Evolutionary conservation across 2,888 invertebrate species (phyloP), one percentile per base, ranked within the genome.

Genomic region (Gymnocheta viridis): DNA sequence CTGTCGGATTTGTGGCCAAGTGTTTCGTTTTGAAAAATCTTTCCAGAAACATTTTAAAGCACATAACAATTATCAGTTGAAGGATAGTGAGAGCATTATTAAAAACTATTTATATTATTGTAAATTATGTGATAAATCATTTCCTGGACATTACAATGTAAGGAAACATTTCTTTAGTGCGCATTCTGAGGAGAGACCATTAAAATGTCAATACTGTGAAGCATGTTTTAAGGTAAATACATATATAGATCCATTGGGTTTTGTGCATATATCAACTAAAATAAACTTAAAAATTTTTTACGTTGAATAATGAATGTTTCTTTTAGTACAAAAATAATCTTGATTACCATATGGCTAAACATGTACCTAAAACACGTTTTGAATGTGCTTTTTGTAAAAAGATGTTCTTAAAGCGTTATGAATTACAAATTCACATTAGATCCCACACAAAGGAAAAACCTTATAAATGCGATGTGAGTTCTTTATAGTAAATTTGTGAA

Each of bases 371-470:
- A 27, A 87, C 85, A 32, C 70, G 51, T 6, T 87, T 86, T 66
- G 88, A 93, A 92, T 90, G 90, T 64, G n/a, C 60, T 0, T 82
- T 72, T 14, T 89, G 89, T 12, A 27, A 78, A 1, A 87, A 87
- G 62, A 47, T 27, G 2, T 89, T 89, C 44, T 17, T 73, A 0
- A 73, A 86, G 2, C 82, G 81, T 17, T 86, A 86, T 27, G 86
- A 87, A 24, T 58, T 88, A 2, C 67, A 76, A 14, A 62, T 85
- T 2, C 99, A 99, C 91, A 93, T 98, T 84, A 94, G 99, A 17
- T 98, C 98, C 0, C 99, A 99, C 91, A 99, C 99, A 0, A 99
- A 99, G 4, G 98, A 99, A 89, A 98, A 98, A 90, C 98, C 98
- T 0, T 98, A 98, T 93, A 96, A 97, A 91, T 99, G 99, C 92